Evolutionary conservation across 2,888 invertebrate species (phyloP).

Genomic region (Tuta absoluta): DNA sequence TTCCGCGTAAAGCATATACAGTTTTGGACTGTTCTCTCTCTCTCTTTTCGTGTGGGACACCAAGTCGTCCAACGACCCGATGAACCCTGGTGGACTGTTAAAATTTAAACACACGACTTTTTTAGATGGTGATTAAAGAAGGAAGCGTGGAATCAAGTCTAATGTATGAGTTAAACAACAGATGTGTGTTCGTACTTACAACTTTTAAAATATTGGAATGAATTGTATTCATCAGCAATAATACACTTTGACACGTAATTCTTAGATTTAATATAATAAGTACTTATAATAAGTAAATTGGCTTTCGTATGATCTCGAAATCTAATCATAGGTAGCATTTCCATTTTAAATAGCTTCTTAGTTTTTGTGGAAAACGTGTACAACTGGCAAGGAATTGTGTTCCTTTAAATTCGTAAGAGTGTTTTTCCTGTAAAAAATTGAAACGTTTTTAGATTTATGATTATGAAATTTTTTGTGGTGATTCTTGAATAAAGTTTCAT

Average conservation of each 20-base stretch:
- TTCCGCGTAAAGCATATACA: no score
- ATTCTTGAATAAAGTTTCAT: no score
- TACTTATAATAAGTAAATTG: slow-evolving; percentile 31
- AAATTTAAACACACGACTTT: no score
- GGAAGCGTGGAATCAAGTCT: not conserved
- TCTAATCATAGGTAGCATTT: slow-evolving; percentile 38
- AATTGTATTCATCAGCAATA: not conserved
- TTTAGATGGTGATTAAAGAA: no score
- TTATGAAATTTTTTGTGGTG: no score
- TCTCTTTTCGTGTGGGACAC: no score
- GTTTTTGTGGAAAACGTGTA: not conserved
- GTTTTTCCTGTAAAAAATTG: no score
- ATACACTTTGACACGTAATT: not conserved
- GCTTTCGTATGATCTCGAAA: slow-evolving; percentile 48
- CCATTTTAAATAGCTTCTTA: not conserved
- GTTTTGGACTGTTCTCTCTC: no score
- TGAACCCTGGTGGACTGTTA: no score
- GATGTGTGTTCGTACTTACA: not conserved
- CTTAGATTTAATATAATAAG: not conserved
- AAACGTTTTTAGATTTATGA: no score
- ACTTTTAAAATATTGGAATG: not conserved
- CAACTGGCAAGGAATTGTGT: not conserved
- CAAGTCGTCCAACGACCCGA: no score
- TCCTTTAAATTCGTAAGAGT: no score
- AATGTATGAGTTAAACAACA: not conserved